phyloP scores from a whole-genome alignment of 2,113 vertebrate genomes.

The Microtus pennsylvanicus region DNA sequence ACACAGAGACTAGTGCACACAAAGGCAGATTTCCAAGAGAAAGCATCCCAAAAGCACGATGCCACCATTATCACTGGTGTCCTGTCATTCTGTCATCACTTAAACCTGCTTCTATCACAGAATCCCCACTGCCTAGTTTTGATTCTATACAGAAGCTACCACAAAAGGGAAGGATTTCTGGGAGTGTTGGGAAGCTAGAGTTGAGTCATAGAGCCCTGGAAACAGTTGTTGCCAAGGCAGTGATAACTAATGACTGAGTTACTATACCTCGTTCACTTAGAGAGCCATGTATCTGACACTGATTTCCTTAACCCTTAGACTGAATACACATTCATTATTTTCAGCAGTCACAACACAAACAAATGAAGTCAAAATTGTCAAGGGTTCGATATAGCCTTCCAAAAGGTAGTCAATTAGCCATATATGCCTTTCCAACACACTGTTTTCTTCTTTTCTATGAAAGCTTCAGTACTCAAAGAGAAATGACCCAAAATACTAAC shows the following conservation, averaged over 20 bases:
- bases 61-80: background rate
- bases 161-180: background rate
- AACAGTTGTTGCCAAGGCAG: background rate
- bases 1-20: background rate
- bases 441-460: background rate
- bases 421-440: background rate
- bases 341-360: constrained; percentile 12
- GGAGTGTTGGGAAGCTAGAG: background rate
- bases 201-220: background rate
- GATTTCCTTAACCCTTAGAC: background rate
- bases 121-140: background rate
- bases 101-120: background rate
- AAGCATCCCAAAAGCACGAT: background rate
- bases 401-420: background rate
- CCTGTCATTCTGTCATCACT: background rate
- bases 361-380: constrained; percentile 32
- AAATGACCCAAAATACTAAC: background rate
- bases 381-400: background rate
- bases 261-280: background rate
- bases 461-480: background rate
- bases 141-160: background rate
- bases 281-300: background rate
- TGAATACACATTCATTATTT: constrained; percentile 4
- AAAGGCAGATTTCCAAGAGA: background rate
- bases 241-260: background rate